Percentiles rank a stretch among this genome's conserved stretches.
Evolutionary conservation across 2,888 invertebrate species (phyloP).

Genomic region (Chloromyia formosa): DNA sequence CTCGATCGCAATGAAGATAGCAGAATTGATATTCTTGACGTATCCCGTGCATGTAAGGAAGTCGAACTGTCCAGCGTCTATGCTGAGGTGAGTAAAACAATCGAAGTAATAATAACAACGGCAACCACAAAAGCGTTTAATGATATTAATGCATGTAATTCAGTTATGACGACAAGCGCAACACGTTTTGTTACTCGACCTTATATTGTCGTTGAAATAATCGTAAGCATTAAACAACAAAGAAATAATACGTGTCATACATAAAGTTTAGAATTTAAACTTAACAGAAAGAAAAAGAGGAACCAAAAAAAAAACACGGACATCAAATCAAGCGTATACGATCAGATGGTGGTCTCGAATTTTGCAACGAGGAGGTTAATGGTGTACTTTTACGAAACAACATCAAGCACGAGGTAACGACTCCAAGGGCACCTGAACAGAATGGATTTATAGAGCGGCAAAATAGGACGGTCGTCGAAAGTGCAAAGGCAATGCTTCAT

Average conservation of each 20-base stretch:
- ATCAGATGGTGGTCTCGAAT: no score
- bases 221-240: conserved; percentile 21
- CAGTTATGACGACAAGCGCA: not conserved
- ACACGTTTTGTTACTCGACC: not conserved
- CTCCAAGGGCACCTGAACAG: no score
- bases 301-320: conserved; percentile 13
- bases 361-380: no score
- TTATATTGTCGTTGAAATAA: not conserved
- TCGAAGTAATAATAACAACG: no score
- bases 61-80: conserved; percentile 86
- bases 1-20: conserved; percentile 95
- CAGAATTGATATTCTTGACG: conserved; percentile 92
- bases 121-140: not conserved
- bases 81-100: conserved; percentile 76
- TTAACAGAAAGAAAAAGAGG: not conserved
- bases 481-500: no score
- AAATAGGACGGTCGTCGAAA: no score
- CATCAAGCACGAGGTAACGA: no score
- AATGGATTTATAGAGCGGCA: no score
- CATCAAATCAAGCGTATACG: no score
- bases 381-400: no score
- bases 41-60: conserved; percentile 85
- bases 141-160: not conserved
- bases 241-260: conserved; percentile 7
- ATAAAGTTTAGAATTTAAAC: conserved; percentile 33